Evolutionary conservation across 2,888 invertebrate species (phyloP), one percentile per base, ranked within the genome.

Genomic region (Clanis bilineata): DNA sequence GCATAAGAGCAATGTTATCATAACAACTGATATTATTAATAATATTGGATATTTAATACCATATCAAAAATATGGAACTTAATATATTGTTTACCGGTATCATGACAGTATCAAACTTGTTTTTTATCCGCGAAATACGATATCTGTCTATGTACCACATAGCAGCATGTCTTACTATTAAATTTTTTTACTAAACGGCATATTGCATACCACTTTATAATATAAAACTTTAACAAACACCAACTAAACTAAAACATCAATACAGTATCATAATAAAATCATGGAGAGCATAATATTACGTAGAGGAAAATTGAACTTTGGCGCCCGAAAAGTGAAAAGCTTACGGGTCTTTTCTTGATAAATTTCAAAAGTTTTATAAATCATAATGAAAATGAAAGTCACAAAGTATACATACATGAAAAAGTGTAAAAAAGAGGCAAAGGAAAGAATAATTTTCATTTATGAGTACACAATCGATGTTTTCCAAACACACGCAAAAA

Each of bases 401-500:
- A 36, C 1, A 7, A 36, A 36, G 32, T 32, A 32, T 32, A 32
- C 12, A 9, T 36, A 36, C 36, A 36, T 12, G 12, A 36, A 10
- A 32, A 36, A 1, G 12, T 12, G 12, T 36, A 36, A 10, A 18
- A 10, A 32, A 15, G 7, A 51, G 28, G 51, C 51, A 21, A 32
- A 51, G 51, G 28, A 51, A 51, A 32, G 3, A 25, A 6, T 15
- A 9, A 25, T 47, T 15, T 32, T 18, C 32, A 18, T 18, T 18
- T 15, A 18, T 28, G 6, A 28, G 28, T 18, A 51, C 12, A 71
- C 62, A 61, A 70, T 68, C 72, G 67, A 72, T 72, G 74, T 74
- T 75, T 77, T 76, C 74, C 77, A 79, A 81, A 74, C 76, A 73
- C 72, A 77, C 74, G 71, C 64, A 72, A 67, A 65, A 66, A 72